phyloP scores from a whole-genome alignment of 2,888 invertebrate species.

The Syrista parreyssii region DNA sequence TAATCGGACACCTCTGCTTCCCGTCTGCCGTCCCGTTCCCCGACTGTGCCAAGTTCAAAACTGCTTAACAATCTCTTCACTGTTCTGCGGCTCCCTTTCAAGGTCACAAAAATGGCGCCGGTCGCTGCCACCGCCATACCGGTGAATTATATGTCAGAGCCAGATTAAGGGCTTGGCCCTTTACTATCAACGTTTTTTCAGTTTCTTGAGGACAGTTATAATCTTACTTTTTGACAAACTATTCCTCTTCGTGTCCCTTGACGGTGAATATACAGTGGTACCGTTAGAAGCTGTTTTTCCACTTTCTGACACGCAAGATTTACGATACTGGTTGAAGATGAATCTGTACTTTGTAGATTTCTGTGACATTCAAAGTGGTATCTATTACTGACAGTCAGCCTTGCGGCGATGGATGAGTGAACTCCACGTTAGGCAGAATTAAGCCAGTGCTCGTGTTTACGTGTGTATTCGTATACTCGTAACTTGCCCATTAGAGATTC shows the following conservation, averaged over 20 bases:
- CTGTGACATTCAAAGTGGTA: neutral
- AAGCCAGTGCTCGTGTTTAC: neutral
- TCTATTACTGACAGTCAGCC: neutral
- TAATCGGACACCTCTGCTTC: neutral
- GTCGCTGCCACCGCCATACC: constrained; percentile 11
- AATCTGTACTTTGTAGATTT: neutral
- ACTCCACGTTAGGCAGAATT: neutral
- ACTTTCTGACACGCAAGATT: neutral
- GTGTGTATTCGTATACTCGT: neutral
- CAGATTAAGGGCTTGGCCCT: neutral
- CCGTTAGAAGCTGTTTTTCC: neutral
- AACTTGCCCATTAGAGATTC: neutral
- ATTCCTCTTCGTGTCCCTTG: neutral
- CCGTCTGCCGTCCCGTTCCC: neutral
- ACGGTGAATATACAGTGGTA: neutral
- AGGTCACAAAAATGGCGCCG: constrained; percentile 26
- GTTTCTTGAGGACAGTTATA: neutral
- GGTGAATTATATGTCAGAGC: neutral
- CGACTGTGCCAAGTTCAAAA: neutral
- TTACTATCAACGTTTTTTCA: neutral
- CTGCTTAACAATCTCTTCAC: constrained; percentile 14
- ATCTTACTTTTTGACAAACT: neutral
- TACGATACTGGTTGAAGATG: neutral
- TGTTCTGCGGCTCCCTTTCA: constrained; percentile 21
- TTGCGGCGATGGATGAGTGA: neutral